These are phyloP conservation scores for Macrobrachium nipponense DNA, from an alignment of 1,140 invertebrate genomes.

Conservation along the genomic window DNA sequence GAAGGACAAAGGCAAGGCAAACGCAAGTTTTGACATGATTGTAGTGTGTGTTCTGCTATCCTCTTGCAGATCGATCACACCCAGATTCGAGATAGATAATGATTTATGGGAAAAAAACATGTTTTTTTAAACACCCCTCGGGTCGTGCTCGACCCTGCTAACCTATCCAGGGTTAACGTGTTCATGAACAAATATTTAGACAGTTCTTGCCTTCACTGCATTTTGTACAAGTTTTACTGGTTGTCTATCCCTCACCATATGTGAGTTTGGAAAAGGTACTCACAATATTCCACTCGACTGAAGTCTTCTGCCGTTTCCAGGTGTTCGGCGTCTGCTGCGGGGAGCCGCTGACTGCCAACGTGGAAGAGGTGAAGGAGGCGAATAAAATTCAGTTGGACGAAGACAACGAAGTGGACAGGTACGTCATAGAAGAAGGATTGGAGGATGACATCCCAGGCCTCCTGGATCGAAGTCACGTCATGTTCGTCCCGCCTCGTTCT, in stretches of 20 bases:
- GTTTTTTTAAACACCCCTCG: too few species aligned
- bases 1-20: too few species aligned
- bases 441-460: conserved; percentile 34
- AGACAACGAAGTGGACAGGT: not conserved
- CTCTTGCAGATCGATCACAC: too few species aligned
- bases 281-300: not conserved
- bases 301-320: not conserved
- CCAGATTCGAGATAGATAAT: too few species aligned
- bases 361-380: not conserved
- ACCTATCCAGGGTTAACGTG: too few species aligned
- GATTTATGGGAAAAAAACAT: too few species aligned
- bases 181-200: too few species aligned
- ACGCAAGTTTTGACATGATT: too few species aligned
- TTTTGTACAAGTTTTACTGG: too few species aligned
- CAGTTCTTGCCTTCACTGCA: too few species aligned
- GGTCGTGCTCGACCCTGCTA: too few species aligned
- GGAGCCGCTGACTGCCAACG: not conserved
- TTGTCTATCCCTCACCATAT: not conserved
- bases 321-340: conserved; percentile 49
- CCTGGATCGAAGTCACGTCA: conserved; percentile 64
- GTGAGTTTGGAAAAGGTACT: not conserved
- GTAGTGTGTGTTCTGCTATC: too few species aligned
- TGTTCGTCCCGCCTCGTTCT: conserved; percentile 65
- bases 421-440: not conserved
- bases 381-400: not conserved